phyloP scores from a whole-genome alignment of 2,797 vertebrate species.

The Acanthurus lineatus region DNA sequence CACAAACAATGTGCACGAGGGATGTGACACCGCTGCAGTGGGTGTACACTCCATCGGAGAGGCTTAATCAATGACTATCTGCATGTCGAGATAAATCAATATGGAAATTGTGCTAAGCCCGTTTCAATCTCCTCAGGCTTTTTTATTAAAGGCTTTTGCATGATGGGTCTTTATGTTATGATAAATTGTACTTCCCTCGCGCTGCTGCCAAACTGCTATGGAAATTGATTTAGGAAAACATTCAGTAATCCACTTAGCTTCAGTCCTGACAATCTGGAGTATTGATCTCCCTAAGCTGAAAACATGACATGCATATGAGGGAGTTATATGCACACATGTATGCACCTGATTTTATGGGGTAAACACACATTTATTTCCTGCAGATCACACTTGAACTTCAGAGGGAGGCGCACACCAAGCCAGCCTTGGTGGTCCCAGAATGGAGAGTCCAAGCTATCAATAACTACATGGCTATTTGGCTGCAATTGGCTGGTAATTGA shows the following conservation, averaged over 20 bases:
- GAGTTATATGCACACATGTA: conserved; percentile 8
- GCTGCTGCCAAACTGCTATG: conserved; percentile 77
- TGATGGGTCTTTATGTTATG: conserved; percentile 80
- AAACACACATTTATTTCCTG: conserved; percentile 26
- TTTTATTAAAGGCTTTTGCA: conserved; percentile 74
- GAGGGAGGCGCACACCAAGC: conserved; percentile 15
- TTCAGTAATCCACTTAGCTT: conserved; percentile 85
- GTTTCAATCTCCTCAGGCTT: conserved; percentile 66
- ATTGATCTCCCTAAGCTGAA: conserved; percentile 83
- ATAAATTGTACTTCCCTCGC: conserved; percentile 79
- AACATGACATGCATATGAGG: conserved; percentile 40
- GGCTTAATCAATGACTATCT: conserved; percentile 78
- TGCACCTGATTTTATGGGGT: conserved; percentile 22
- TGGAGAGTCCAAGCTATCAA: conserved; percentile 62
- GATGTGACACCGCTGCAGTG: background rate
- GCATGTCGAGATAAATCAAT: conserved; percentile 79
- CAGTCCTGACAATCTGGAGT: conserved; percentile 74
- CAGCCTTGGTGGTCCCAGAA: conserved; percentile 45
- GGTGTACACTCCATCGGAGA: conserved; percentile 24
- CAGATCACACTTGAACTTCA: conserved; percentile 48
- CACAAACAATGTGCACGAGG: conserved; percentile 67
- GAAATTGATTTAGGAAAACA: conserved; percentile 86
- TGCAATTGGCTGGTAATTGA: conserved; percentile 83
- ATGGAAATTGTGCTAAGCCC: conserved; percentile 75
- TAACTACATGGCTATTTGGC: conserved; percentile 65